A percentile compares a stretch with the other conserved stretches of the same genome.
Conservation (phyloP, 2,888 invertebrate genomes). For the Tetramorium bicarinatum region DNA sequence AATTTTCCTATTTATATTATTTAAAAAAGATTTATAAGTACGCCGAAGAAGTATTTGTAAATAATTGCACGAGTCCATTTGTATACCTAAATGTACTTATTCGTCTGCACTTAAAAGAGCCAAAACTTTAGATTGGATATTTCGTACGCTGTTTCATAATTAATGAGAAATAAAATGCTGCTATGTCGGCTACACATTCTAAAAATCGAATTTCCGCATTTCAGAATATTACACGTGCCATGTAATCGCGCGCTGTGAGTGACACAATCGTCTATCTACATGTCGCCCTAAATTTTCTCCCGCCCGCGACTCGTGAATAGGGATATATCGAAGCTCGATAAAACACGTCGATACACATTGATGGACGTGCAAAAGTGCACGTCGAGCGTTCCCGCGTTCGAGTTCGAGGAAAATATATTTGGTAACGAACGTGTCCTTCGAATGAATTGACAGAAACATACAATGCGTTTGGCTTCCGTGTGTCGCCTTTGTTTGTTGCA, state of each 20-base stretch:
- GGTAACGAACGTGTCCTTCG: conserved; percentile 24
- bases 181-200: background rate
- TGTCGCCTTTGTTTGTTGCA: background rate
- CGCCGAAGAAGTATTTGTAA: conserved; percentile 15
- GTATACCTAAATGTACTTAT: background rate
- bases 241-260: background rate
- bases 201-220: background rate
- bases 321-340: conserved; percentile 24
- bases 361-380: conserved; percentile 6
- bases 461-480: conserved; percentile 21
- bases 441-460: background rate
- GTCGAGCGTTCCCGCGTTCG: conserved; percentile 17
- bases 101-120: background rate
- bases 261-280: conserved; percentile 18
- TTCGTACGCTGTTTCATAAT: background rate
- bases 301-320: background rate
- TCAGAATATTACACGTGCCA: conserved; percentile 5
- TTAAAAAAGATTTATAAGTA: conserved; percentile 35
- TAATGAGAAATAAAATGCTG: conserved; percentile 5
- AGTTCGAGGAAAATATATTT: conserved; percentile 29
- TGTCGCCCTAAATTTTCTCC: conserved; percentile 16
- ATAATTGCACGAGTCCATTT: conserved; percentile 8
- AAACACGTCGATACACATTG: conserved; percentile 25
- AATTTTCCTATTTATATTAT: background rate
- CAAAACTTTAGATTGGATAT: background rate